A percentile compares a stretch with the other conserved stretches of the same genome.
Conservation (phyloP, 2,797 vertebrate genomes). For the Malurus splendens region DNA sequence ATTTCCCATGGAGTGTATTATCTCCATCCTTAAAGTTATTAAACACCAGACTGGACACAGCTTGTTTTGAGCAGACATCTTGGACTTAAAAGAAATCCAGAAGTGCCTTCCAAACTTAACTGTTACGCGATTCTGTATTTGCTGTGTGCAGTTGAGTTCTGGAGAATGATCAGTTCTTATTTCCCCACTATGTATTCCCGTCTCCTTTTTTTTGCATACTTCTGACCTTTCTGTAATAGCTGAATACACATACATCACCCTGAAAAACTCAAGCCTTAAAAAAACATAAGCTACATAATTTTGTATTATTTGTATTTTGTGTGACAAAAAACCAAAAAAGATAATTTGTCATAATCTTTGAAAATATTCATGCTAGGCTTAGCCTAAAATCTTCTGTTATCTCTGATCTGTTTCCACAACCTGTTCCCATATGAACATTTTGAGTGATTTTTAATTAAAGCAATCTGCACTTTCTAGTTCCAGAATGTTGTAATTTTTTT, state of each 20-base stretch:
- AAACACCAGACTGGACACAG: background rate
- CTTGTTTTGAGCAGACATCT: background rate
- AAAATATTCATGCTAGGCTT: background rate
- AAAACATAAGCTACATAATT: background rate
- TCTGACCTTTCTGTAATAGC: background rate
- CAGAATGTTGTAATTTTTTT: background rate
- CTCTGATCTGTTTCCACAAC: background rate
- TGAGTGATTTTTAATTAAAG: conserved; percentile 33
- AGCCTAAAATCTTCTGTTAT: background rate
- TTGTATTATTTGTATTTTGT: background rate
- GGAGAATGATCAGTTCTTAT: background rate
- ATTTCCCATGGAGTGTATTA: background rate
- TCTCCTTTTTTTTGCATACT: background rate
- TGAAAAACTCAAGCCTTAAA: background rate
- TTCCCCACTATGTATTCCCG: background rate
- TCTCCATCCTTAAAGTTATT: background rate
- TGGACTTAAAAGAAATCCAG: background rate
- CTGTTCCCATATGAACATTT: background rate
- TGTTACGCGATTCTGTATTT: background rate
- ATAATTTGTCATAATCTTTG: background rate
- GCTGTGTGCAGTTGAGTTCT: background rate
- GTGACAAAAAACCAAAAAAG: background rate
- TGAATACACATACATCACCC: background rate
- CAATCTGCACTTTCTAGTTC: background rate
- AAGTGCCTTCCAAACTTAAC: background rate